Conservation (phyloP, 2,113 vertebrate species). For the Camarhynchus parvulus region DNA sequence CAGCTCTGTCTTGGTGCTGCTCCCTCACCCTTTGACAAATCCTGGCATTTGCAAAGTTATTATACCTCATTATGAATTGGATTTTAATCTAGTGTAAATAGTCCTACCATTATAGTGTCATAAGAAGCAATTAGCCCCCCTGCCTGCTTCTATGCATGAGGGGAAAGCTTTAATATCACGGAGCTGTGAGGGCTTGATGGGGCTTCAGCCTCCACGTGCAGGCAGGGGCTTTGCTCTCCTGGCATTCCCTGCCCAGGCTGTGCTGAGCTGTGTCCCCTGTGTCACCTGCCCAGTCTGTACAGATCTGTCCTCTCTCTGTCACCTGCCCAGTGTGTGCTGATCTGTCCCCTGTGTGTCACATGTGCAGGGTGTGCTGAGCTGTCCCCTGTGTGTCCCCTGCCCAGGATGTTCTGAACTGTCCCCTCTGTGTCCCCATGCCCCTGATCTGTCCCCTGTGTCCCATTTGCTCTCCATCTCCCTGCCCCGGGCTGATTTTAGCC, state of each 20-base stretch:
- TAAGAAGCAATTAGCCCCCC: slow-evolving; percentile 77
- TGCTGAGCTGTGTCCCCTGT: too few relatives aligned
- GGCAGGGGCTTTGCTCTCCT: background rate
- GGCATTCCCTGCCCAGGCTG: background rate
- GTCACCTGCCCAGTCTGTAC: too few relatives aligned
- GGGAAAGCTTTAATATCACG: slow-evolving; percentile 51
- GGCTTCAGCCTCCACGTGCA: background rate
- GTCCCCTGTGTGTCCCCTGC: too few relatives aligned
- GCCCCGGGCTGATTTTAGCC: accelerated
- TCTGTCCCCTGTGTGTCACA: too few relatives aligned
- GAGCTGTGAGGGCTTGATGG: slow-evolving; percentile 52
- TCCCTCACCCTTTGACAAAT: slow-evolving; percentile 58
- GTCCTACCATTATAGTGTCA: slow-evolving; percentile 75
- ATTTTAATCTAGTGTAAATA: slow-evolving; percentile 81
- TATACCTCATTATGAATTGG: slow-evolving; percentile 72
- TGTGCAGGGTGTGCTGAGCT: too few relatives aligned
- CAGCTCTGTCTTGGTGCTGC: background rate
- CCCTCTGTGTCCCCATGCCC: too few relatives aligned
- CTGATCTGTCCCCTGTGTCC: too few relatives aligned
- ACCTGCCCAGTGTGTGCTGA: too few relatives aligned
- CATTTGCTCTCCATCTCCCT: background rate
- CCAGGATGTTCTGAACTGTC: too few relatives aligned
- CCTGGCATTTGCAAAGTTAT: slow-evolving; percentile 62
- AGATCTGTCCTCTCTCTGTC: too few relatives aligned
- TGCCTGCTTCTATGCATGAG: slow-evolving; percentile 59